Base-by-base conservation (phyloP, 2,888 invertebrate species). In the Caenorhabditis parvicauda region DNA sequence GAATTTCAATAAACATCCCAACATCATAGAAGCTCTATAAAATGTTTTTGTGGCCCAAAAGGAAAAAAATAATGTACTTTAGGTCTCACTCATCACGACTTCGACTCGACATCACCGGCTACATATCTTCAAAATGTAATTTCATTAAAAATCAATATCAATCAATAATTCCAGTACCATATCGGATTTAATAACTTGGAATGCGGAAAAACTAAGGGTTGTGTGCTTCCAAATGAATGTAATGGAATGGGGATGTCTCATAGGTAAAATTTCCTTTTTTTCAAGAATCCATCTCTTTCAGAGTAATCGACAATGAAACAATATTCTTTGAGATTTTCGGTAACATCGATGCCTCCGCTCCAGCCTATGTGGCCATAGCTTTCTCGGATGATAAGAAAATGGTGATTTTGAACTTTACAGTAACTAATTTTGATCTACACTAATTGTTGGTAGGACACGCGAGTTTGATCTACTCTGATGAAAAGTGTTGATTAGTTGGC, bases 301-400 rank as follows among this genome's bases (percentile, higher is more conserved):
- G 35, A 32, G 35, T 32, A 12, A n/a, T 32, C n/a, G 35, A 32
- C n/a, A n/a, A 32, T n/a, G 35, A 9, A 9, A 32, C 35, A 32
- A 32, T 32, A 12, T 9, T 12, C 9, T 57, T 61, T 19, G 61
- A 61, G 14, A 56, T 61, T 12, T 57, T 57, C 17, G 61, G 57
- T 19, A 56, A 56, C 4, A 51, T 47, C 2, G 52, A 61, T 21
- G 47, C 49, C 25, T 39, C 50, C 9, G 42, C 25, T 7, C 43
- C 21, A 27, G 35, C 51, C 12, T 74, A 73, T 47, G 54, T 69
- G 24, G 72, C 71, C n/a, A 37, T 74, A 9, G 74, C 72, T 22
- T 73, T 73, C 45, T 73, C 74, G 17, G 37, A 67, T n/a, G 64
- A 74, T 46, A 37, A 35, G 27, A 43, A 53, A 42, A 73, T 64